phyloP scores from a whole-genome alignment of 2,888 invertebrate species.

The Helicoverpa assulta region DNA sequence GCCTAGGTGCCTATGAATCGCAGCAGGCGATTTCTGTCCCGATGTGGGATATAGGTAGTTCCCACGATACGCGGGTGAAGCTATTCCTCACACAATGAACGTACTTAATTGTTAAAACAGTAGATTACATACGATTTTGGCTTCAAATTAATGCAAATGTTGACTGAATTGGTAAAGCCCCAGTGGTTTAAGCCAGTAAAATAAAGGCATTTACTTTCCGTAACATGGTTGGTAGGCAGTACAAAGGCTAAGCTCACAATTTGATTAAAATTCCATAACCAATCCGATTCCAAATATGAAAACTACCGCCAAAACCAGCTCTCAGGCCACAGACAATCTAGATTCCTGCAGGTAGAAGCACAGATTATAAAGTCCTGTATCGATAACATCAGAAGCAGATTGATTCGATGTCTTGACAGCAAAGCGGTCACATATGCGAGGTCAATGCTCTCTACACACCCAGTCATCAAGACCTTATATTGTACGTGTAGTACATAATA shows the following conservation, averaged over 20 bases:
- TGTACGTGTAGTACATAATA: conserved; percentile 9
- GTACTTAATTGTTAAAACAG: too few relatives aligned
- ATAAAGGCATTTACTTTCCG: too few relatives aligned
- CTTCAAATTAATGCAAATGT: too few relatives aligned
- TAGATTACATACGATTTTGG: too few relatives aligned
- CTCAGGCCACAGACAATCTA: conserved; percentile 26
- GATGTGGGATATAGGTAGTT: too few relatives aligned
- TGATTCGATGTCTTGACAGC: conserved; percentile 66
- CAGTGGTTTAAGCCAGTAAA: too few relatives aligned
- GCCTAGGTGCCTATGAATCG: too few relatives aligned
- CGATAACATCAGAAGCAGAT: conserved; percentile 62
- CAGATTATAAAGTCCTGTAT: conserved; percentile 49
- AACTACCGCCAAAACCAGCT: neutral
- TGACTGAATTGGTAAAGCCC: too few relatives aligned
- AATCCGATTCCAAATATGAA: conserved; percentile 3
- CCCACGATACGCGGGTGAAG: too few relatives aligned
- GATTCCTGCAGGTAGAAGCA: conserved; percentile 18
- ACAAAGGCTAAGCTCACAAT: neutral
- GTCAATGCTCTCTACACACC: conserved; percentile 65
- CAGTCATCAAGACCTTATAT: conserved; percentile 49
- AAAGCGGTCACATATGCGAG: conserved; percentile 66
- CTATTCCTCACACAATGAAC: too few relatives aligned
- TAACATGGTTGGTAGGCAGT: too few relatives aligned
- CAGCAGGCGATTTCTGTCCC: too few relatives aligned
- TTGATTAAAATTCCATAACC: neutral